Base-by-base conservation (phyloP, 2,113 vertebrate species). In the Montifringilla adamsi region DNA sequence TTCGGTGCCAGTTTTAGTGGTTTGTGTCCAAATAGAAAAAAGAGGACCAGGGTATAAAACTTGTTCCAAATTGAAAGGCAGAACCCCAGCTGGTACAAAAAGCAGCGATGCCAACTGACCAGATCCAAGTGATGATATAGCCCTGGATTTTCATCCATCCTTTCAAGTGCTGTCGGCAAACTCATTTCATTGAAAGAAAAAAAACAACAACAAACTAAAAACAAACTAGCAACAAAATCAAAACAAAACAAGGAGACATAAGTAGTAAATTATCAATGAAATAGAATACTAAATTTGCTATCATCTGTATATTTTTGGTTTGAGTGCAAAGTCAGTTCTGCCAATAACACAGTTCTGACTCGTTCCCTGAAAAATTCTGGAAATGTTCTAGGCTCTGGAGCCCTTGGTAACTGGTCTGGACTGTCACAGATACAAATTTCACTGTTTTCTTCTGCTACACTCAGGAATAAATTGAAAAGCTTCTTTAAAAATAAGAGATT, bases 51-150 rank as follows among this genome's bases (percentile, higher is more conserved):
- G 31, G 9, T 66, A 79, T 46, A 93, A 82, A 83, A 83, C 9
- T 49, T 43, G 8, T 60, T 95, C 73, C 70, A 94, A 92, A 89
- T 46, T 41, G 81, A 92, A 82, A 92, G 77, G 46, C 84, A 87
- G 78, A 58, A 50, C 62, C 41, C 88, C 89, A 93, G 58, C 46
- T 94, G 74, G 41, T 83, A 62, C 52, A 76, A 79, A 87, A 58
- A 13, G 13, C 49, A 84, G 31, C 20, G 75, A n/a, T 47, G 56
- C 58, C 84, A 91, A 28, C 39, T 79, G 77, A 84, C 62, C 60
- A 63, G 55, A 89, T 63, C 81, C 89, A 84, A 72, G 33, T 27
- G 81, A 67, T 63, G 47, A 70, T 28, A 73, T 18, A 47, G 87
- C 56, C 60, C 64, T 78, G 50, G 53, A 62, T 77, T 69, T 58